Base-by-base conservation (phyloP, 1,140 invertebrate genomes). In the Drosophila takahashii region DNA sequence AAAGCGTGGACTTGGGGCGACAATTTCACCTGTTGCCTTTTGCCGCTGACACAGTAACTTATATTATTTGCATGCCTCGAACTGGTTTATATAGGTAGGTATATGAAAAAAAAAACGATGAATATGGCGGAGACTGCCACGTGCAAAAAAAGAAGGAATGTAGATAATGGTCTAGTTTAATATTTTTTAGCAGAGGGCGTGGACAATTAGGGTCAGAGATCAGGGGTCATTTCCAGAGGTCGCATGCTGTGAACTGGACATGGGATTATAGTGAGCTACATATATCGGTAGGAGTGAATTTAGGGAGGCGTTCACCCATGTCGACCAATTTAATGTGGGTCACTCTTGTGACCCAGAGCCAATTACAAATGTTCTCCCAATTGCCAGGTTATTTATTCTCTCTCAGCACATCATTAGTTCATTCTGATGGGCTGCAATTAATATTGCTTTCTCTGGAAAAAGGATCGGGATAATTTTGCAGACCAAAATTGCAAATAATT, bases 41-140 rank as follows among this genome's bases (percentile, higher is more conserved):
- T 45, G 44, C 52, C 60, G 64, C 86, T 91, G 90, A 91, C 90
- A 91, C 90, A 91, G 90, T 91, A 91, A 91, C 90, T 91, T 90
- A 91, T 89, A 89, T 89, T 86, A 90, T 86, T 86, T 86, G 83
- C 83, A 86, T 86, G 83, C 72, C 8, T 37, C 18, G 27, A 71
- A 71, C 67, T 34, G 67, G 67, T 71, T 71, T 65, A n/a, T 6
- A 29, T 11, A 9, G 11, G 9, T 10, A 44, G 29, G 29, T 36
- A 36, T 36, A 39, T 39, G 37, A 15, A 39, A 39, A 47, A 45
- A 27, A 8, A n/a, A 9, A 26, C 16, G 9, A 32, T 10, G 22
- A 48, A 37, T 36, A 59, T 50, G 44, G n/a, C 58, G 18, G 9
- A 29, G 29, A 3, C 22, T 11, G 65, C 65, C 61, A 54, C 65